Percentiles rank a stretch among this genome's conserved stretches.
Conservation (phyloP, 2,113 vertebrate species). For the Litocranius walleri region DNA sequence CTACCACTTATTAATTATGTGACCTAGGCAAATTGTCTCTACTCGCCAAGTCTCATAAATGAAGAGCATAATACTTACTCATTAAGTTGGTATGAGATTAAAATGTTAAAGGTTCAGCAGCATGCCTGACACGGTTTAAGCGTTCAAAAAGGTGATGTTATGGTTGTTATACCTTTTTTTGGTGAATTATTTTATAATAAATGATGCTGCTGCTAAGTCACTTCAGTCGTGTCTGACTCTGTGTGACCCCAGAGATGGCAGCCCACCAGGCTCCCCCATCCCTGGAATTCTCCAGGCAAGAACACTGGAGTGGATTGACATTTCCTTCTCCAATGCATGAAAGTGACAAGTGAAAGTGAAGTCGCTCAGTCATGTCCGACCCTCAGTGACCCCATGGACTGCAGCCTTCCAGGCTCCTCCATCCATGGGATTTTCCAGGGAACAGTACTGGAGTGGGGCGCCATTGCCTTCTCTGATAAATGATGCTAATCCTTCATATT, state of each 20-base stretch:
- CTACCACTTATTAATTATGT: conserved; percentile 21
- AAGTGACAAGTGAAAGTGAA: too few relatives aligned
- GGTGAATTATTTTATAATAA: neutral
- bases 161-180: neutral
- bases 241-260: too few relatives aligned
- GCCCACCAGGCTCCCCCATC: too few relatives aligned
- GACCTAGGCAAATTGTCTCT: neutral
- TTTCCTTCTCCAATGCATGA: too few relatives aligned
- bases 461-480: neutral
- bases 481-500: neutral
- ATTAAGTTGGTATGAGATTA: neutral
- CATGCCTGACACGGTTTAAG: neutral
- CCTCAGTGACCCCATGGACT: too few relatives aligned
- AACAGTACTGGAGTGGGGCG: too few relatives aligned
- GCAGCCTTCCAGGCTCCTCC: too few relatives aligned
- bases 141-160: neutral
- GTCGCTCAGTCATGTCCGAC: too few relatives aligned
- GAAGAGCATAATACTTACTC: neutral
- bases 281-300: too few relatives aligned
- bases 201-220: neutral
- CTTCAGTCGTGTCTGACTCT: too few relatives aligned
- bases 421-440: too few relatives aligned
- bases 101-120: neutral
- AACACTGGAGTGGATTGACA: too few relatives aligned
- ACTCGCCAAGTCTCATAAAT: neutral